Conservation (phyloP, 2,797 vertebrate species). For the Dendrocincla fuliginosa region DNA sequence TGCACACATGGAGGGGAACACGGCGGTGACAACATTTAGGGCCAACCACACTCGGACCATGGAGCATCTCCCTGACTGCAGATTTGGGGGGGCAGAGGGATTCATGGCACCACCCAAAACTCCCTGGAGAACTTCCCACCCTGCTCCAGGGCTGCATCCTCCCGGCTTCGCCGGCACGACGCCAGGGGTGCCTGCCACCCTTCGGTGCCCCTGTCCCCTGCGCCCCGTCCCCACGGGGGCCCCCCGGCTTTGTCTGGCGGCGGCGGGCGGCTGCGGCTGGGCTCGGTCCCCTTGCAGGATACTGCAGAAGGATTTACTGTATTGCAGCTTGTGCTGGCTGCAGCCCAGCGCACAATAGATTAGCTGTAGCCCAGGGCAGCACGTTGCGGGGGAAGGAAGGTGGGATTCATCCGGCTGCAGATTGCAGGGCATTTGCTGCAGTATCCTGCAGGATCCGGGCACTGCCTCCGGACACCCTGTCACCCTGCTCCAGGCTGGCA, state of each 20-base stretch:
- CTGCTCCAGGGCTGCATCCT: neutral
- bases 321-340: constrained; percentile 66
- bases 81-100: neutral
- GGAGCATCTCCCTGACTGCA: fast-evolving
- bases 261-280: constrained; percentile 45
- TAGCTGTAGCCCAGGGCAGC: constrained; percentile 65
- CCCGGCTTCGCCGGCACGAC: fast-evolving
- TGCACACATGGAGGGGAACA: neutral
- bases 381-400: constrained; percentile 57
- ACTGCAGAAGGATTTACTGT: constrained; percentile 70
- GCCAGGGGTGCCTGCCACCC: neutral
- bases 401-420: constrained; percentile 59
- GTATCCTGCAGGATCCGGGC: constrained; percentile 26
- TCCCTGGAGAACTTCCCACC: constrained; percentile 21
- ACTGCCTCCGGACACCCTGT: fast-evolving
- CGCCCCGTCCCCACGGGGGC: neutral
- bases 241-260: constrained; percentile 57
- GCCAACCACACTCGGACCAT: neutral
- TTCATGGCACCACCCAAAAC: neutral
- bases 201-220: neutral
- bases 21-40: neutral
- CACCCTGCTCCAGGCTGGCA: neutral
- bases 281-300: constrained; percentile 58
- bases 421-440: constrained; percentile 51
- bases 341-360: constrained; percentile 66